These are phyloP conservation scores for Rousettus leschenaultii DNA, from an alignment of 2,113 vertebrate genomes.

Conservation along the genomic window DNA sequence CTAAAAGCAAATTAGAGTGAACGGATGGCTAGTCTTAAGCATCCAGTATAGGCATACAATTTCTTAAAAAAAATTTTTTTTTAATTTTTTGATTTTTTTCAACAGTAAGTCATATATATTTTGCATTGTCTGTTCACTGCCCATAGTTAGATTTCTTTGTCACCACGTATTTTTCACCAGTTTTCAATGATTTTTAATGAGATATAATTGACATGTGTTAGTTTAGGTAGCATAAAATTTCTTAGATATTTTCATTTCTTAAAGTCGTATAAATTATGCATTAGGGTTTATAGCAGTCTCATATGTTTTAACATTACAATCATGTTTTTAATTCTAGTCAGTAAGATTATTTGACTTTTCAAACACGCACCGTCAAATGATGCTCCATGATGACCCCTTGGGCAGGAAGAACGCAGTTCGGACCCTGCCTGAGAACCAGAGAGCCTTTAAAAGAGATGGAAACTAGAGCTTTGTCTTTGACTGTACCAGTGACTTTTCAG, in stretches of 20 bases:
- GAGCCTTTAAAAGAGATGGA: background rate
- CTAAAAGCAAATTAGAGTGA: background rate
- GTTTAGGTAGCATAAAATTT: background rate
- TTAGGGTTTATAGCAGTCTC: background rate
- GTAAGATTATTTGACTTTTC: background rate
- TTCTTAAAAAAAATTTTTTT: background rate
- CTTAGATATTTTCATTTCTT: background rate
- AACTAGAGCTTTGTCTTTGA: background rate
- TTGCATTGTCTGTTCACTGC: no score
- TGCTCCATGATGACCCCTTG: no score
- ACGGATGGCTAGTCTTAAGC: background rate
- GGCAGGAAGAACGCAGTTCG: background rate
- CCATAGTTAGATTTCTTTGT: no score
- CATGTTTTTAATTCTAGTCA: background rate
- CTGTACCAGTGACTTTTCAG: accelerated
- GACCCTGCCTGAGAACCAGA: background rate
- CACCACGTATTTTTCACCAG: no score
- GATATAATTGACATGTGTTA: background rate
- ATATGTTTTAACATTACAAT: background rate
- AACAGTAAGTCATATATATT: no score
- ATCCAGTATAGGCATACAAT: background rate
- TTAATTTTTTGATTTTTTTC: background rate
- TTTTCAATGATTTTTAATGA: background rate
- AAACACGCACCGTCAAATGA: background rate
- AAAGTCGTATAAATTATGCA: background rate